Conservation (phyloP, 2,113 vertebrate species). For the Boulengeromyrus knoepffleri region DNA sequence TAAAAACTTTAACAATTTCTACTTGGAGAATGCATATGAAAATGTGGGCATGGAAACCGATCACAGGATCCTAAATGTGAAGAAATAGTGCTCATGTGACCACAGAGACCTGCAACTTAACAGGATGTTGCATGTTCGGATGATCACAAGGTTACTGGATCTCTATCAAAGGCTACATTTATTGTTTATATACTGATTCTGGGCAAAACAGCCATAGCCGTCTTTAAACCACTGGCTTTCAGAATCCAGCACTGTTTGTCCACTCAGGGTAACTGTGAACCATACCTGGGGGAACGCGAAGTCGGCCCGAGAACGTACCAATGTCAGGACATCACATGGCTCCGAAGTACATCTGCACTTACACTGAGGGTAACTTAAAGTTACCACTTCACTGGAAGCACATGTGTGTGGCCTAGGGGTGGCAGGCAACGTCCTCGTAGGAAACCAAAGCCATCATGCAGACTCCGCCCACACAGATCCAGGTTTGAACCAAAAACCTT, state of each 20-base stretch:
- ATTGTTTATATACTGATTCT: not conserved
- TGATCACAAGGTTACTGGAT: not conserved
- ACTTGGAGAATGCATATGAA: constrained; percentile 53
- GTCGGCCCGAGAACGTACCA: not conserved
- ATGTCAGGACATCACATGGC: not conserved
- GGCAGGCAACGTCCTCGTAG: not conserved
- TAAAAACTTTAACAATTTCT: constrained; percentile 57
- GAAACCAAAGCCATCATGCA: not conserved
- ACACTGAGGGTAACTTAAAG: not conserved
- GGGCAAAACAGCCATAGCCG: not conserved
- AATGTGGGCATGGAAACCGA: constrained; percentile 34
- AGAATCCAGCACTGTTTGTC: not conserved
- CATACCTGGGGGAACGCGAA: not conserved
- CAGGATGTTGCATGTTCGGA: not conserved
- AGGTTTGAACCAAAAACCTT: not conserved
- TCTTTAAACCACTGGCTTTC: not conserved
- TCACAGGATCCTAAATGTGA: not conserved
- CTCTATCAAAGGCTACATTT: not conserved
- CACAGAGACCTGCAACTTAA: not conserved
- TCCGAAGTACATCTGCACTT: not conserved
- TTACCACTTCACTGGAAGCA: not conserved
- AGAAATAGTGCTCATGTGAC: no score
- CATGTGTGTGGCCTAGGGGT: not conserved
- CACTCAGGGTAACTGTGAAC: not conserved
- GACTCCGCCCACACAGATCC: not conserved